Evolutionary conservation across 2,113 vertebrate species (phyloP), one percentile per base, ranked within the genome.

Genomic region (Eudyptes chrysolophus): DNA sequence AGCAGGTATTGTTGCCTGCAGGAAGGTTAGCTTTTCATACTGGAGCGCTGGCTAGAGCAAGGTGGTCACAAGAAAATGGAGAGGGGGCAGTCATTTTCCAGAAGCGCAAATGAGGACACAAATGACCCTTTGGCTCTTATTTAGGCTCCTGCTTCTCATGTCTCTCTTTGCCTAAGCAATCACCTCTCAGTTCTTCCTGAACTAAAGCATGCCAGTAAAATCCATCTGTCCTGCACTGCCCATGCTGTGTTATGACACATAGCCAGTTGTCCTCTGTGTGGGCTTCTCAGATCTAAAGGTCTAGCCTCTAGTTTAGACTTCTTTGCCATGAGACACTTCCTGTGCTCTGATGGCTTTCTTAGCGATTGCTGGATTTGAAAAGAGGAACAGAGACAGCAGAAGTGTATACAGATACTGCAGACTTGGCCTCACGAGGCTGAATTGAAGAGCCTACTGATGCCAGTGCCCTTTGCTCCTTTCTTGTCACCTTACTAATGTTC

Each of bases 41-140:
- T 66, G 51, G n/a, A 60, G 24, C 5, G 3, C 54, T 89, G 81
- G 34, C 61, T 84, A 25, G 20, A 82, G 52, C 30, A 49, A 38
- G 54, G 20, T 83, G 74, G 20, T 60, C 70, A 36, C 27, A 34
- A n/a, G n/a, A 9, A 44, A 48, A 16, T 54, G 19, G 42, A 42
- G 24, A 71, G 64, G 11, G 24, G 11, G 2, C 40, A 44, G 36
- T 87, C 5, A 32, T 68, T 83, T 95, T 92, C 84, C 46, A 79
- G 87, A 94, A 97, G 83, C 69, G 88, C 82, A 96, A 97, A 64
- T 3, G 5, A 92, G 89, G 87, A 72, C 90, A 65, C 40, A 90
- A 29, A 51, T 93, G 89, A 92, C 70, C 25, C 61, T 79, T 95
- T 87, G 85, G 87, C 52, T 84, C 34, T 61, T 54, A 36, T 42